Evolutionary conservation across 2,113 vertebrate genomes (phyloP).

Genomic region (Tautogolabrus adspersus): DNA sequence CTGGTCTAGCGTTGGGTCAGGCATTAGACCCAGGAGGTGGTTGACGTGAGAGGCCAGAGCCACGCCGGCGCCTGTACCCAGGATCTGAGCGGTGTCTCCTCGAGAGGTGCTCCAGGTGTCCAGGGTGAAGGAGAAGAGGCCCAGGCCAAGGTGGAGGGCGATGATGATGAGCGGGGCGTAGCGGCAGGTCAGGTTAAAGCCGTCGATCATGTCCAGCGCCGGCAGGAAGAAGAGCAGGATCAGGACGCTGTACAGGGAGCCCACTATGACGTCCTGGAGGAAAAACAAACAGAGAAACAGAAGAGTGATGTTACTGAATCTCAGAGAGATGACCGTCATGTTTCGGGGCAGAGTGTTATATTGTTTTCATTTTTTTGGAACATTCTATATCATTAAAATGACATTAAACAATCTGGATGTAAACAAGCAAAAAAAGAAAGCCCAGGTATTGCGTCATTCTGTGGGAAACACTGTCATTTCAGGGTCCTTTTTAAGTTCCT

Average conservation of each 20-base stretch:
- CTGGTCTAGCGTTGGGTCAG: conserved; percentile 81
- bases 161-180: conserved; percentile 91
- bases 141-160: conserved; percentile 89
- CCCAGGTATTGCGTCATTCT: too few relatives aligned
- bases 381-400: too few relatives aligned
- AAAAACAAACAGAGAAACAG: conserved; percentile 3
- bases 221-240: conserved; percentile 92
- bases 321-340: not conserved
- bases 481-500: too few relatives aligned
- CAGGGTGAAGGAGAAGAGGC: conserved; percentile 95
- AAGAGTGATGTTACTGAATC: not conserved
- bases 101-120: conserved; percentile 98
- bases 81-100: conserved; percentile 95
- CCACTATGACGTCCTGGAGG: conserved; percentile 91
- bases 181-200: conserved; percentile 89
- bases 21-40: conserved; percentile 83
- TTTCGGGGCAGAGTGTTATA: too few relatives aligned
- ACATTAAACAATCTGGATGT: too few relatives aligned
- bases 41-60: conserved; percentile 91
- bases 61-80: conserved; percentile 93
- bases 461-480: too few relatives aligned
- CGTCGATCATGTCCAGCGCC: conserved; percentile 88
- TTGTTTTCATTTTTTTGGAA: too few relatives aligned
- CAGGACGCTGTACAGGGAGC: conserved; percentile 90
- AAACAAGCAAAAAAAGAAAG: too few relatives aligned